Percentiles rank a stretch among this genome's conserved stretches.
These are phyloP conservation scores for Omphaloscelis lunosa DNA, from an alignment of 2,888 invertebrate species.

Conservation along the genomic window DNA sequence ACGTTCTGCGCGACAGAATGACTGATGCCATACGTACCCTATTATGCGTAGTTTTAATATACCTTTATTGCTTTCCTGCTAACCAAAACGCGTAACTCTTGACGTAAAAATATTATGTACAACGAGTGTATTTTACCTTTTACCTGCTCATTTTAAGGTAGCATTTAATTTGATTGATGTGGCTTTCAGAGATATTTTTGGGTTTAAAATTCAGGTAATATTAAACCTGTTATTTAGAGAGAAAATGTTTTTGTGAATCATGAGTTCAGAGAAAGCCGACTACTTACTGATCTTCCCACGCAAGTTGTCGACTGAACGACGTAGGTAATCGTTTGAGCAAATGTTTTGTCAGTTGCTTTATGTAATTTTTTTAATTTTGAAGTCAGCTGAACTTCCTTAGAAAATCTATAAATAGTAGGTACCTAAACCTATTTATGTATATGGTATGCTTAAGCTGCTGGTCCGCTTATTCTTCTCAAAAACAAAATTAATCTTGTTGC, in stretches of 20 bases:
- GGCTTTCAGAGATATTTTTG: slow-evolving; percentile 29
- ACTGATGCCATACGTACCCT: slow-evolving; percentile 67
- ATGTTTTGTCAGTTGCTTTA: slow-evolving; percentile 4
- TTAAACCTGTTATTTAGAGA: slow-evolving; percentile 13
- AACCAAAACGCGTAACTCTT: slow-evolving; percentile 54
- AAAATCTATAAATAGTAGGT: not conserved
- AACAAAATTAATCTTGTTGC: not conserved
- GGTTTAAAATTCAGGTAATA: slow-evolving; percentile 31
- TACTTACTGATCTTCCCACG: slow-evolving; percentile 16
- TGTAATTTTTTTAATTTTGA: not conserved
- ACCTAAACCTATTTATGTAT: too few relatives aligned
- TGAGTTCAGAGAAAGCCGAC: slow-evolving; percentile 5
- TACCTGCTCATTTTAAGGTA: slow-evolving; percentile 33
- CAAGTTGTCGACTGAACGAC: not conserved
- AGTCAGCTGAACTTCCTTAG: not conserved
- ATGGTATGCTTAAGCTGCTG: too few relatives aligned
- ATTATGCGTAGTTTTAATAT: slow-evolving; percentile 65
- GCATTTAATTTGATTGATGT: slow-evolving; percentile 49
- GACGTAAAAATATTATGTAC: slow-evolving; percentile 58
- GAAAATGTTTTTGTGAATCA: slow-evolving; percentile 4
- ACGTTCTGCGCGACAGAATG: slow-evolving; percentile 68
- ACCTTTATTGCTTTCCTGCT: slow-evolving; percentile 70
- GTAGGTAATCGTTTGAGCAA: not conserved
- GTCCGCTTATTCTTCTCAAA: not conserved
- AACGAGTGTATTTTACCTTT: slow-evolving; percentile 50